These are phyloP conservation scores for Anser brachyrhynchus DNA, from an alignment of 2,113 vertebrate genomes.

Conservation along the genomic window DNA sequence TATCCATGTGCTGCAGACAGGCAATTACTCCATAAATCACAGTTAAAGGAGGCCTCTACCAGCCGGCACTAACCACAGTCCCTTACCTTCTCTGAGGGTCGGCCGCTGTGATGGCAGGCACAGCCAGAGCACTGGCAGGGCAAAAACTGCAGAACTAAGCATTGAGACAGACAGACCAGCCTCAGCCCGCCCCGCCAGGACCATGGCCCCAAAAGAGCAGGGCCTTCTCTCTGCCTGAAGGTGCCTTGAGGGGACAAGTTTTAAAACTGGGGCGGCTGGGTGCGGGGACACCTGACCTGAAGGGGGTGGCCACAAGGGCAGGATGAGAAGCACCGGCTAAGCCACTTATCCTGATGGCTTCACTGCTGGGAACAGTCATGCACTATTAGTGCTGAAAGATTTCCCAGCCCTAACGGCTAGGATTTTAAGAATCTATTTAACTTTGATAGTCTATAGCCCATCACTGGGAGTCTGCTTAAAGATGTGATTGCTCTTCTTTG, in stretches of 20 bases:
- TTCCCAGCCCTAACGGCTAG: conserved; percentile 61
- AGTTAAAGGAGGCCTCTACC: conserved; percentile 47
- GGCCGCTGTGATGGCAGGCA: neutral
- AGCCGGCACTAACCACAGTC: neutral
- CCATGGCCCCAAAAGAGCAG: neutral
- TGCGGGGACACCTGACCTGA: conserved; percentile 22
- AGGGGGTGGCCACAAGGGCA: conserved; percentile 35
- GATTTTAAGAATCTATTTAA: conserved; percentile 71
- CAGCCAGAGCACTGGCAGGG: neutral
- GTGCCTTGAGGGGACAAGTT: neutral
- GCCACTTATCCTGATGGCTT: conserved; percentile 52
- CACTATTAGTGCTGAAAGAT: conserved; percentile 71
- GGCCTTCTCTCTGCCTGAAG: neutral
- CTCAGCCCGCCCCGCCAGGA: neutral
- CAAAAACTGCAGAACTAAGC: neutral
- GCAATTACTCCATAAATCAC: conserved; percentile 68
- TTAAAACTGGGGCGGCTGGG: neutral
- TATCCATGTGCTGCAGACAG: conserved; percentile 62
- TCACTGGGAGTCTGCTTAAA: conserved; percentile 61
- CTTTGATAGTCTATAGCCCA: conserved; percentile 66
- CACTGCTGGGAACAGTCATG: conserved; percentile 60
- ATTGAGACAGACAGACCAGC: neutral
- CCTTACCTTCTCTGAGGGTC: neutral
- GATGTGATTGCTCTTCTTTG: conserved; percentile 69
- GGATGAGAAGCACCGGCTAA: neutral